Evolutionary conservation across 1,140 invertebrate genomes (phyloP).

Genomic region (Meteorus sp.): DNA sequence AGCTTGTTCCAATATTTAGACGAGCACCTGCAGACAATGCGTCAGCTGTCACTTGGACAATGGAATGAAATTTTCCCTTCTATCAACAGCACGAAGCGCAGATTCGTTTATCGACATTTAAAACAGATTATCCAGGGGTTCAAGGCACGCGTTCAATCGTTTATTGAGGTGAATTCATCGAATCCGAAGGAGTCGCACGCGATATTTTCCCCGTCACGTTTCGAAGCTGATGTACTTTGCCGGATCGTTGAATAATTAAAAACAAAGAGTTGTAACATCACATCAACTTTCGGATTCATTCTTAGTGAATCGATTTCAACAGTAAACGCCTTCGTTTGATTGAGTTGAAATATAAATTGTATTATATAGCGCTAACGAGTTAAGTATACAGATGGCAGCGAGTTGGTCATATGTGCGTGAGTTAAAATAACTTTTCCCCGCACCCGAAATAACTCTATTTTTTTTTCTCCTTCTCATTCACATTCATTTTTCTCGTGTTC

Average conservation of each 20-base stretch:
- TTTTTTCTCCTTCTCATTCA: not conserved
- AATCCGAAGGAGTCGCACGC: too few species aligned
- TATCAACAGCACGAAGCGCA: not conserved
- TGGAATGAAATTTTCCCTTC: not conserved
- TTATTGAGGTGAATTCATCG: too few species aligned
- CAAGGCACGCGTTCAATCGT: too few species aligned
- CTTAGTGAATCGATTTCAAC: too few species aligned
- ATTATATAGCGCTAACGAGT: too few species aligned
- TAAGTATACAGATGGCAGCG: too few species aligned
- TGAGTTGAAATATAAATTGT: too few species aligned
- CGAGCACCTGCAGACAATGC: not conserved
- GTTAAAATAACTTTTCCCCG: not conserved
- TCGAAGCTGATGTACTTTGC: not conserved
- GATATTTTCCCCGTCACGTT: too few species aligned
- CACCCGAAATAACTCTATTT: not conserved
- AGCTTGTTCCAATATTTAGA: slow-evolving; percentile 11
- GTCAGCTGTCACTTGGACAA: slow-evolving; percentile 2
- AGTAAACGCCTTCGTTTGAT: too few species aligned
- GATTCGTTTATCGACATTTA: not conserved
- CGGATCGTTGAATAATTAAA: not conserved
- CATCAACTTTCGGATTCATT: too few species aligned
- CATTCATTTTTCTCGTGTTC: not conserved
- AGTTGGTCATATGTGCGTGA: too few species aligned
- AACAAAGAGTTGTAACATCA: too few species aligned
- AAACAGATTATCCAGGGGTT: not conserved